These are phyloP conservation scores for Dione juno DNA, from an alignment of 2,888 invertebrate species.

Conservation along the genomic window DNA sequence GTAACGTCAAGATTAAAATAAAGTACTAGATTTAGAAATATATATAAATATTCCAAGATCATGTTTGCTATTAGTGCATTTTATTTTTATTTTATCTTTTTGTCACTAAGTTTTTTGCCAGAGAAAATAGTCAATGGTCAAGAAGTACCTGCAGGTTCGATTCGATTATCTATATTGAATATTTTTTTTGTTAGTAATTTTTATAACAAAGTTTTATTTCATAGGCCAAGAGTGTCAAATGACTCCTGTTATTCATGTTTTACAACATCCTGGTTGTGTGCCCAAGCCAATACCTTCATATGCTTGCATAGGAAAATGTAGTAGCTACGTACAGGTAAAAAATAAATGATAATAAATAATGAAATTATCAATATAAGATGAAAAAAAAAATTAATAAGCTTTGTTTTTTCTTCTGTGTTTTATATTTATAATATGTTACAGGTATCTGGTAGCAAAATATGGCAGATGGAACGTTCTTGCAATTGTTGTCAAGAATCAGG, in stretches of 20 bases:
- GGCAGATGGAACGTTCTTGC: constrained; percentile 97
- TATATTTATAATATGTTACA: constrained; percentile 59
- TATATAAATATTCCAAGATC: constrained; percentile 28
- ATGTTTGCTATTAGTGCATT: constrained; percentile 54
- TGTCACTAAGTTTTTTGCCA: constrained; percentile 56
- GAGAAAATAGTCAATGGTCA: constrained; percentile 60
- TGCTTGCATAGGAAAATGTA: constrained; percentile 95
- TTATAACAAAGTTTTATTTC: constrained; percentile 37
- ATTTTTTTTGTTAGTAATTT: background rate
- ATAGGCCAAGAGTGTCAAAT: constrained; percentile 92
- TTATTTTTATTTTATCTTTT: constrained; percentile 51
- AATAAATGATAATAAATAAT: background rate
- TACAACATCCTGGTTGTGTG: constrained; percentile 95
- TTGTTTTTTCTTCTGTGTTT: background rate
- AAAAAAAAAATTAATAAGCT: too few relatives aligned
- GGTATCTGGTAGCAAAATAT: constrained; percentile 97
- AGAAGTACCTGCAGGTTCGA: constrained; percentile 69
- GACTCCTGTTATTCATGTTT: constrained; percentile 94
- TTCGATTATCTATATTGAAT: background rate
- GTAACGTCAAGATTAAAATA: constrained; percentile 22
- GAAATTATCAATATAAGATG: background rate
- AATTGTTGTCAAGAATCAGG: constrained; percentile 98
- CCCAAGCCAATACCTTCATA: constrained; percentile 97
- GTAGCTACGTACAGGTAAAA: constrained; percentile 94
- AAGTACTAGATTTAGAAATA: background rate